Base-by-base conservation (phyloP, 2,888 invertebrate species). In the Laspeyria flexula region DNA sequence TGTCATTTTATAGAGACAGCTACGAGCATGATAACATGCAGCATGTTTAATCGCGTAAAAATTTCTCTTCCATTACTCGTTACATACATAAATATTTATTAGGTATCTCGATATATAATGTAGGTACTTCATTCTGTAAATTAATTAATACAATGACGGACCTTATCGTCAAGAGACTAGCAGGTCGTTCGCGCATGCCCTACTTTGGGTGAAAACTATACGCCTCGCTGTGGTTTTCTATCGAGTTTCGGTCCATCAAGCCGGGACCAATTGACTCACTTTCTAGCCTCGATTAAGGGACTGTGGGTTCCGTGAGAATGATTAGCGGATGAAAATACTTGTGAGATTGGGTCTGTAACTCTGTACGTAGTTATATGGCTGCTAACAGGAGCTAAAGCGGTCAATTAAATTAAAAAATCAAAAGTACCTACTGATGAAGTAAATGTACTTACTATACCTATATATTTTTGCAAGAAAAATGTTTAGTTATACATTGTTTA, bases 171-270 rank as follows among this genome's bases (percentile, higher is more conserved):
- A 73, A 79, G 77, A 83, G 82, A 81, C 71, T 75, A 75, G 75
- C 81, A 82, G 84, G 81, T 84, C 82, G 78, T 75, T 82, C 71
- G 79, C 81, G 77, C 76, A 80, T 77, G 88, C 74, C 88, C 88
- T 81, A 89, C 79, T 87, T 87, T 73, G 70, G 85, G 87, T 86
- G 90, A 87, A 88, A 90, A 88, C 79, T 83, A 82, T 83, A 82
- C 83, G 75, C 66, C 72, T 73, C 68, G 13, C 44, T 83, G 87
- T 80, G 83, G 85, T 88, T 87, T 83, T 88, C 88, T 85, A 88
- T 81, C 80, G 73, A 77, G 88, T 85, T 86, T 82, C 86, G 88
- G 86, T 86, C 80, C 83, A 88, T 81, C 83, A 81, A 68, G 62
- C 72, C 74, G 75, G 71, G 70, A 65, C 71, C 75, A 69, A 81